Evolutionary conservation across 2,888 invertebrate species (phyloP).

Genomic region (Hybos culiciformis): DNA sequence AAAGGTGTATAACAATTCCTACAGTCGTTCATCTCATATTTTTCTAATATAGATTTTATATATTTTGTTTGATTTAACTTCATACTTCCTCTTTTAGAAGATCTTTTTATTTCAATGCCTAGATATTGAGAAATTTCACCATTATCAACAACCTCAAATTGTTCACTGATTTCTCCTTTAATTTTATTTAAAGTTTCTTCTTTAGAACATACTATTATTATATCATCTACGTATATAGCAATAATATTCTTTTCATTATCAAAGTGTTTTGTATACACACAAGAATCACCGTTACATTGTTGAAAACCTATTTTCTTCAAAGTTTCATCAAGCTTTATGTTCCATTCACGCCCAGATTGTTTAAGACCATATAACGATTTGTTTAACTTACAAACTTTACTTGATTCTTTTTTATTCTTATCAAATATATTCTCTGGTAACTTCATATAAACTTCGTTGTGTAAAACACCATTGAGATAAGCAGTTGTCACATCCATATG

Average conservation of each 20-base stretch:
- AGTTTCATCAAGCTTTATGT: no score
- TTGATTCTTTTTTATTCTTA: no score
- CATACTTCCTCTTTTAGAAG: not conserved
- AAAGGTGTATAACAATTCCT: slow-evolving; percentile 7
- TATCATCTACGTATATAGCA: slow-evolving; percentile 1
- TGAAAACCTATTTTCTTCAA: no score
- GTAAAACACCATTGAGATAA: no score
- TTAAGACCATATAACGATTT: no score
- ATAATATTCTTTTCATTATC: slow-evolving; percentile 3
- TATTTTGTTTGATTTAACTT: not conserved
- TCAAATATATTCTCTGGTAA: no score
- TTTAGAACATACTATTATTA: not conserved
- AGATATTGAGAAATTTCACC: not conserved
- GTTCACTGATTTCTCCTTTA: not conserved
- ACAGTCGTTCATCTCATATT: not conserved
- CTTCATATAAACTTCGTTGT: no score
- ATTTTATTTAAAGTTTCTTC: not conserved
- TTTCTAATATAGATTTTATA: not conserved
- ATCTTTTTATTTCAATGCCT: not conserved
- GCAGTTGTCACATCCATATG: no score
- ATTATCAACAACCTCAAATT: not conserved
- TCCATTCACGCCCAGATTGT: no score
- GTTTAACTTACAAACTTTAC: no score
- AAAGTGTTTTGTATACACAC: no score
- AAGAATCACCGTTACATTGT: no score